Evolutionary conservation across 1,140 invertebrate species (phyloP).

Genomic region (Metaphire vulgaris): DNA sequence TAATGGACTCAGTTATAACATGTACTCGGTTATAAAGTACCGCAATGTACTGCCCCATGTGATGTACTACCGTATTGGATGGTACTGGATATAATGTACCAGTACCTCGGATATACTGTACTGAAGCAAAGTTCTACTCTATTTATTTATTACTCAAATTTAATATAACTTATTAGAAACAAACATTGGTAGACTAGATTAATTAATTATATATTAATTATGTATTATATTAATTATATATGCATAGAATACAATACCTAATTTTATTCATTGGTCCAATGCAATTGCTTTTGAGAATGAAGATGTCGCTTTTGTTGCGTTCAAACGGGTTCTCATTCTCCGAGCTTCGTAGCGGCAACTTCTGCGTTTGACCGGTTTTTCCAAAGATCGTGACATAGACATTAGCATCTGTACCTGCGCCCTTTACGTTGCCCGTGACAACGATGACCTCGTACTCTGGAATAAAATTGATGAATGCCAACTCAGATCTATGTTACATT

Average conservation of each 20-base stretch:
- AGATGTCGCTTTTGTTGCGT: slow-evolving; percentile 41
- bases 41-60: too few species aligned
- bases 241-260: slow-evolving; percentile 27
- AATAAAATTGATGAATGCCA: background rate
- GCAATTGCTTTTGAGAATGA: slow-evolving; percentile 45
- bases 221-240: too few species aligned
- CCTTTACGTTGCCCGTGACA: slow-evolving; percentile 46
- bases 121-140: too few species aligned
- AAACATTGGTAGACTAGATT: too few species aligned
- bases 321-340: slow-evolving; percentile 39
- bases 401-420: slow-evolving; percentile 51
- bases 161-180: too few species aligned
- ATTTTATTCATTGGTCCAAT: slow-evolving; percentile 51
- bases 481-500: background rate
- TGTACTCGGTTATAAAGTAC: too few species aligned
- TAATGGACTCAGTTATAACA: too few species aligned
- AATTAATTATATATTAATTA: too few species aligned
- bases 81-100: too few species aligned
- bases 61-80: too few species aligned
- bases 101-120: too few species aligned
- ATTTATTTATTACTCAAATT: too few species aligned
- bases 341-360: slow-evolving; percentile 41
- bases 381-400: slow-evolving; percentile 49
- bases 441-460: slow-evolving; percentile 46
- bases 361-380: slow-evolving; percentile 45